Base-by-base conservation (phyloP, 2,113 vertebrate species). In the Clupea harengus region DNA sequence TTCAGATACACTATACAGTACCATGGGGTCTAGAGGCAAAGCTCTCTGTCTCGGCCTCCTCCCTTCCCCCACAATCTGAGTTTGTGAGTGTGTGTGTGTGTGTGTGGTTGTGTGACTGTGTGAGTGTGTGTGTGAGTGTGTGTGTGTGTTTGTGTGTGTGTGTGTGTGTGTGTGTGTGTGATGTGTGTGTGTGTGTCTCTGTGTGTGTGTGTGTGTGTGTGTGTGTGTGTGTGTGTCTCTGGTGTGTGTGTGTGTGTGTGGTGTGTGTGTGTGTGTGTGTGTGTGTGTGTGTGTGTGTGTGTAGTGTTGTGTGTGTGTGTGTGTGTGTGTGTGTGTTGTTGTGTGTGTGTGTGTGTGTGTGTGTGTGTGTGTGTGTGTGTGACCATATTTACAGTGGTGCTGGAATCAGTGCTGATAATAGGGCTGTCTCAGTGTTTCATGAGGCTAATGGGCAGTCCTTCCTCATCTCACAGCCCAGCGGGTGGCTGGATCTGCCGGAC, bases 381-480 rank as follows among this genome's bases (percentile, higher is more conserved):
- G 25, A 39, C 10, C 13, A 39, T 88, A 85, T 87, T 82, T 84
- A 82, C 28, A 84, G 83, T 50, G 78, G 85, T 86, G 88, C 82
- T 86, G 15, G 82, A 83, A 83, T 81, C 50, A 67, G 10, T 84
- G 86, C 86, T 80, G 52, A 60, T 87, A 86, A 87, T 82, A 44
- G 83, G 83, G 28, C 87, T 86, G 88, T 84, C 81, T 92, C 84
- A 90, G 89, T 92, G 92, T 92, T 92, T 92, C 91, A 92, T 92
- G 91, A 90, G 85, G 89, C 89, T 93, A 93, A 93, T 92, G 82
- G 81, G 83, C 87, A 57, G 84, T 91, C 91, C 89, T 90, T 90
- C 90, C 91, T 89, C 90, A 92, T 93, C 91, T 91, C 91, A 90
- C 91, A 89, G 87, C 88, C 86, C 52, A 85, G 89, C 87, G 87